Percentiles rank a stretch among this genome's conserved stretches.
Evolutionary conservation across 2,888 invertebrate genomes (phyloP).

Genomic region (Megalurothrips usitatus): DNA sequence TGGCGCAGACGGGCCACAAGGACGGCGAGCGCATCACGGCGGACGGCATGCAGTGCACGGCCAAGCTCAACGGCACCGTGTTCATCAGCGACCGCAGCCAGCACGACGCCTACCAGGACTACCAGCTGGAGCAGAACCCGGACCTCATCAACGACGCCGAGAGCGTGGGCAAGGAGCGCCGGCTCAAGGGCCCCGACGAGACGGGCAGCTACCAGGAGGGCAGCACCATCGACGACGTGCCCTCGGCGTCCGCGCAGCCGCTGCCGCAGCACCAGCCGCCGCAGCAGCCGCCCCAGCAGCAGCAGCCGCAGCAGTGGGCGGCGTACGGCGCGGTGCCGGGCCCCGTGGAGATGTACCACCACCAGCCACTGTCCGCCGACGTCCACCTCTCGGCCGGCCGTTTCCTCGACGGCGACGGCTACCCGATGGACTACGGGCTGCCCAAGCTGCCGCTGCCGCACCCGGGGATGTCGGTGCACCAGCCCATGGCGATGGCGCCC

Average conservation of each 20-base stretch:
- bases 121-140: conserved; percentile 63
- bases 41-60: conserved; percentile 41
- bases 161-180: conserved; percentile 52
- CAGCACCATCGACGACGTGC: conserved; percentile 41
- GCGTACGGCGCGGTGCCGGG: conserved; percentile 48
- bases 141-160: conserved; percentile 76
- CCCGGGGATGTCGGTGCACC: conserved; percentile 47
- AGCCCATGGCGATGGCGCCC: conserved; percentile 45
- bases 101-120: conserved; percentile 45
- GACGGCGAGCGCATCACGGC: conserved; percentile 50
- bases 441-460: conserved; percentile 59
- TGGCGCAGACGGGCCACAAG: conserved; percentile 46
- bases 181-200: conserved; percentile 39
- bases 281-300: neutral
- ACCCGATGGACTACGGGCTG: conserved; percentile 71
- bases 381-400: conserved; percentile 67
- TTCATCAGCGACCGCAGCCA: conserved; percentile 54
- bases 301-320: neutral
- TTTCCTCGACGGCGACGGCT: conserved; percentile 72
- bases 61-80: conserved; percentile 52
- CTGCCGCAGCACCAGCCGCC: conserved; percentile 43
- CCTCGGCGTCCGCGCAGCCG: conserved; percentile 40
- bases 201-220: conserved; percentile 41
- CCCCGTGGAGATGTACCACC: conserved; percentile 52
- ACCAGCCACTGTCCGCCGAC: conserved; percentile 57